A percentile compares a stretch with the other conserved stretches of the same genome.
These are phyloP conservation scores for Cardiocondyla obscurior DNA, from an alignment of 1,140 invertebrate species.

Conservation along the genomic window DNA sequence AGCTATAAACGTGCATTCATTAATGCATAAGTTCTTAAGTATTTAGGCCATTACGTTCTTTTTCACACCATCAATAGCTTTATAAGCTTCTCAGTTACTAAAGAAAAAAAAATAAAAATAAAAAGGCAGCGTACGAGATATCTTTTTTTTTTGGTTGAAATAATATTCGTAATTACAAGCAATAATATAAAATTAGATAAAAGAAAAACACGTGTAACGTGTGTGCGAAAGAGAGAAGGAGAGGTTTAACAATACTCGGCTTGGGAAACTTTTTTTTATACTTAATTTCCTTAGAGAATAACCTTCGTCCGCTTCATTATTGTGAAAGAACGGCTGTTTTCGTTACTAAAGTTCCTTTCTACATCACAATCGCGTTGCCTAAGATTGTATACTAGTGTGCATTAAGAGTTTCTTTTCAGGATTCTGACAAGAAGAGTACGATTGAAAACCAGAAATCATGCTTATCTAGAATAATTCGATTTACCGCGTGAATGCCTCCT, in stretches of 20 bases:
- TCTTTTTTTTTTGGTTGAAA: not conserved
- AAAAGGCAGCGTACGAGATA: not conserved
- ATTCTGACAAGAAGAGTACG: not conserved
- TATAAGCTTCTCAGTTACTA: not conserved
- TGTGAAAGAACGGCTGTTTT: conserved; percentile 13
- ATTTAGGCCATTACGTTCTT: not conserved
- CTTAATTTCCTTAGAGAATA: not conserved
- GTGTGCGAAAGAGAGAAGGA: too few relatives aligned
- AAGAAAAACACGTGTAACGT: not conserved
- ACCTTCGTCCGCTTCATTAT: not conserved
- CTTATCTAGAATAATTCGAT: conserved; percentile 57
- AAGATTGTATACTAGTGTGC: not conserved
- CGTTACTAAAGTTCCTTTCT: conserved; percentile 8
- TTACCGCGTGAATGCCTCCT: conserved; percentile 55
- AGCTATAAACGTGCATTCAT: not conserved
- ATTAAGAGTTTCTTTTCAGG: not conserved
- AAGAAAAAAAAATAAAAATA: too few relatives aligned
- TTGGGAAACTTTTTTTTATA: not conserved
- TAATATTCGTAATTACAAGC: not conserved
- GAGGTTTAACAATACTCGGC: not conserved
- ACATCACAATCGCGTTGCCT: conserved; percentile 5
- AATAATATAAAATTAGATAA: not conserved
- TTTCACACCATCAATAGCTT: not conserved
- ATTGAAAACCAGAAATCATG: not conserved
- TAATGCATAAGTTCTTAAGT: too few relatives aligned